Conservation (phyloP, 2,797 vertebrate species). For the Parauchenoglanis punctatus region DNA sequence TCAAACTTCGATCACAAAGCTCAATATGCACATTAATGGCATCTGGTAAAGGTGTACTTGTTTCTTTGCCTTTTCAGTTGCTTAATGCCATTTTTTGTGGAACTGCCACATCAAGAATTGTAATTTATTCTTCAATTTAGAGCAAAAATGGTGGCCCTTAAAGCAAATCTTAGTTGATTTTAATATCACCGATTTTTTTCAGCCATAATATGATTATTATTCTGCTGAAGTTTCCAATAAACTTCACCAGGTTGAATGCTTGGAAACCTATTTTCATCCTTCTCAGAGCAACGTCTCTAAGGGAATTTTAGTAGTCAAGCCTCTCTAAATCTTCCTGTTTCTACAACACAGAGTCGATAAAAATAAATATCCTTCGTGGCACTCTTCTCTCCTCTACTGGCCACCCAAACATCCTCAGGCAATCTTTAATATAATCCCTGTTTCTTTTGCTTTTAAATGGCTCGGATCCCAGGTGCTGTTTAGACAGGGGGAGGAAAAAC, state of each 20-base stretch:
- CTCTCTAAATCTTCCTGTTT: constrained; percentile 80
- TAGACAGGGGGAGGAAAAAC: constrained; percentile 67
- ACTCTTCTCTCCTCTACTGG: constrained; percentile 68
- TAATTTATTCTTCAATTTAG: neutral
- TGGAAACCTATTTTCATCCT: constrained; percentile 50
- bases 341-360: constrained; percentile 79
- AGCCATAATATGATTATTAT: constrained; percentile 36
- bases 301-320: constrained; percentile 81
- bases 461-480: constrained; percentile 74
- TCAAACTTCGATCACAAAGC: no score
- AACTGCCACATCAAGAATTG: no score
- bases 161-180: neutral
- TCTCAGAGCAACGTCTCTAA: constrained; percentile 59
- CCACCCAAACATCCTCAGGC: constrained; percentile 75
- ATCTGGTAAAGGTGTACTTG: neutral
- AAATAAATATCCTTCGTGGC: constrained; percentile 79
- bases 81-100: neutral
- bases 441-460: constrained; percentile 68
- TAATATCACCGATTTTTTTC: constrained; percentile 23
- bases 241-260: constrained; percentile 31
- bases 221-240: constrained; percentile 40
- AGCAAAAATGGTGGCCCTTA: neutral
- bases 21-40: no score
- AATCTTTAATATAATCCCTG: constrained; percentile 81
- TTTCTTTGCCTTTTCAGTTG: neutral